Percentiles rank a stretch among this genome's conserved stretches.
These are phyloP conservation scores for Eptesicus fuscus DNA, from an alignment of 2,113 vertebrate species.

Conservation along the genomic window DNA sequence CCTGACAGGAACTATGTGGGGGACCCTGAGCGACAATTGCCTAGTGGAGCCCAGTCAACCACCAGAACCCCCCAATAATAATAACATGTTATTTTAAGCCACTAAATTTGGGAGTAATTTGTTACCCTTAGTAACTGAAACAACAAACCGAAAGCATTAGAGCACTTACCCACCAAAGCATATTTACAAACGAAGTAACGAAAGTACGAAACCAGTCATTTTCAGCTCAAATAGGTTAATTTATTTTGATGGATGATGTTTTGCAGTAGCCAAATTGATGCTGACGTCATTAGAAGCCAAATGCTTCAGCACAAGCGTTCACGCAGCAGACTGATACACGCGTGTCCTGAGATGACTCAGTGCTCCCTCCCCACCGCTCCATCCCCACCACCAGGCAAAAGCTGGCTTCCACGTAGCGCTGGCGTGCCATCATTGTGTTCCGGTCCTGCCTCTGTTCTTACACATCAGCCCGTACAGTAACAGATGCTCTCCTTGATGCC, in stretches of 20 bases:
- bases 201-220: not conserved
- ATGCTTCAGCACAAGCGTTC: not conserved
- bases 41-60: not conserved
- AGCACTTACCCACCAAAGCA: conserved; percentile 4
- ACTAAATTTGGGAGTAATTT: conserved; percentile 12
- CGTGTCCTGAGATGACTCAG: fast-evolving
- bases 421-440: too few relatives aligned
- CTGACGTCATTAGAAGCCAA: not conserved
- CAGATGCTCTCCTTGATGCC: not conserved
- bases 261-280: not conserved
- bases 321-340: not conserved
- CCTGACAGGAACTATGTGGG: not conserved
- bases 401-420: fast-evolving
- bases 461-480: not conserved
- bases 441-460: not conserved
- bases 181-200: not conserved
- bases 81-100: not conserved
- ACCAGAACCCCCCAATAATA: not conserved
- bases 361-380: not conserved
- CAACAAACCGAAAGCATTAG: not conserved
- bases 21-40: not conserved
- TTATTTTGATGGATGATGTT: not conserved
- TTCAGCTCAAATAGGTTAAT: not conserved
- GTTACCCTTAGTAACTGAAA: not conserved
- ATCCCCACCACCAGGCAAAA: not conserved